Base-by-base conservation (phyloP, 2,797 vertebrate genomes). In the Thalassophryne amazonica region DNA sequence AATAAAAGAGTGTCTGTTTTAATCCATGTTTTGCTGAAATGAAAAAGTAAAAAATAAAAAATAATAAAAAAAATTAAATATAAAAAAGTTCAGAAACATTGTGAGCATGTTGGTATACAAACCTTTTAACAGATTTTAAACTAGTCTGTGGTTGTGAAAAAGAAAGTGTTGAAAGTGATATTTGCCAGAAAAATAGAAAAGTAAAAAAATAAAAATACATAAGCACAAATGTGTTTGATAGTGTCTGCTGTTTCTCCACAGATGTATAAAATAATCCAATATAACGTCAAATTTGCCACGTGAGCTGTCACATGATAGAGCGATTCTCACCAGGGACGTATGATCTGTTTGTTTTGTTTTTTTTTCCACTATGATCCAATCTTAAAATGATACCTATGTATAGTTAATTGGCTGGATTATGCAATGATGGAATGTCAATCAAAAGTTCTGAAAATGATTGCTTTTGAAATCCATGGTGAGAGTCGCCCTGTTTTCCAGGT, bases 71-170 rank as follows among this genome's bases (percentile, higher is more conserved):
- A 34, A 36, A 41, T 33, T 55, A 62, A 67, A 56, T 6, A 67
- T 80, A 79, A 83, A 60, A 72, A 57, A 80, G 66, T 79, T 81
- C 53, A 57, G 80, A 83, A 81, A 80, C 72, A 86, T 85, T 85
- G 89, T 92, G 85, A 80, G 88, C 88, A 90, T 90, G 88, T 91
- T 82, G 83, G 80, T 90, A 84, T 88, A 81, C 69, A 79, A 76
- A 85, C 80, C 42, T 68, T 85, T 71, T 77, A 82, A 81, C 86
- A 84, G 84, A 88, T 85, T 71, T n/a, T 62, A 56, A 67, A 54
- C 56, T 80, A 79, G 85, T 89, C 81, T 88, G 85, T 88, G 89
- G 71, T 86, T 85, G 88, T 91, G 86, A 85, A 81, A 87, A 83
- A 61, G 61, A 72, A 73, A 60, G 78, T 80, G 79, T 85, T 61